Conservation (phyloP, 2,113 vertebrate genomes). For the Alligator mississippiensis region DNA sequence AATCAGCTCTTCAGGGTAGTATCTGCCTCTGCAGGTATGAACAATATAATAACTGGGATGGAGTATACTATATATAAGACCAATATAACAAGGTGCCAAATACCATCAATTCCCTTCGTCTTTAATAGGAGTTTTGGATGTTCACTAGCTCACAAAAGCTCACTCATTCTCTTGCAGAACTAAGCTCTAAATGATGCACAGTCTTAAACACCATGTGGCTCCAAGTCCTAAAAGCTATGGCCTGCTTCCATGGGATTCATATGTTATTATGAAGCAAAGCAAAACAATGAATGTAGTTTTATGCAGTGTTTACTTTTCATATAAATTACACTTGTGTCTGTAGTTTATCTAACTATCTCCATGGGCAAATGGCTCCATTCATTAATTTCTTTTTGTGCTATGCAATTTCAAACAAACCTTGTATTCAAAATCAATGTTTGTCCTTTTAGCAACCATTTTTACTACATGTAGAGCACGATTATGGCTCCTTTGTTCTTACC, state of each 20-base stretch:
- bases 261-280: not conserved
- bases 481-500: not conserved
- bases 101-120: not conserved
- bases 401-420: not conserved
- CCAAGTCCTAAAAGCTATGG: not conserved
- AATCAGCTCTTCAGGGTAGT: not conserved
- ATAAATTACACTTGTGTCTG: not conserved
- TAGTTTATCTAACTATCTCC: not conserved
- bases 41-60: not conserved
- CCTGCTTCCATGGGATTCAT: not conserved
- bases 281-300: not conserved
- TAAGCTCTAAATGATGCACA: not conserved
- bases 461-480: not conserved
- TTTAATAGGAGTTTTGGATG: fast-evolving
- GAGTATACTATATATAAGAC: not conserved
- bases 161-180: not conserved
- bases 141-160: not conserved
- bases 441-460: not conserved
- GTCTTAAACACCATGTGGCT: not conserved
- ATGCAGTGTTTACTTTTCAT: not conserved
- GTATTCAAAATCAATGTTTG: not conserved
- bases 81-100: not conserved
- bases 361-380: not conserved
- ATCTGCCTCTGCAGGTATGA: not conserved
- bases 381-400: fast-evolving